Conservation (phyloP, 37 sponge, comb jelly and placozoan genomes). For the Halichondria panicea region DNA sequence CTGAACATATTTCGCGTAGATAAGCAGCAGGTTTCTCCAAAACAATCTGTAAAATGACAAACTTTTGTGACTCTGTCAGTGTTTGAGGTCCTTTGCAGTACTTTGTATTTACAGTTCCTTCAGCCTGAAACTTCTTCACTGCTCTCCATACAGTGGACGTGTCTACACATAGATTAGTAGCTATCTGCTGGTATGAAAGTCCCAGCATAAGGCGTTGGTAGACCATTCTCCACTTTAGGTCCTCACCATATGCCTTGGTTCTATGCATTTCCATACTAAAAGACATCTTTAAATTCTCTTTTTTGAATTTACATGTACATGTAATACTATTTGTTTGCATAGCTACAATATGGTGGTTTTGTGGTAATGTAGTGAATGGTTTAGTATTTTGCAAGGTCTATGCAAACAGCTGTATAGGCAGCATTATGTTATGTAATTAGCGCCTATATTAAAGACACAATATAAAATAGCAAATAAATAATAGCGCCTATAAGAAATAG, state of each 20-base stretch:
- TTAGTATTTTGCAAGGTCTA: background rate
- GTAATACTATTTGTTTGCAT: no score
- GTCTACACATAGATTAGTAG: background rate
- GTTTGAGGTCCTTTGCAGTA: background rate
- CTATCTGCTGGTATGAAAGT: background rate
- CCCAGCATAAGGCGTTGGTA: background rate
- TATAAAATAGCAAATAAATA: no score
- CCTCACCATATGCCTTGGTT: background rate
- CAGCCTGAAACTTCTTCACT: background rate
- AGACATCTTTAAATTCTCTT: background rate
- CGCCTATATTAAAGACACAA: no score
- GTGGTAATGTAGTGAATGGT: background rate
- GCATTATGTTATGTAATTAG: background rate
- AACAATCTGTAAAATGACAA: background rate
- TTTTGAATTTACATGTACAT: background rate
- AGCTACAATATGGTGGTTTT: no score
- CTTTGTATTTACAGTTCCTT: background rate
- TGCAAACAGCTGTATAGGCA: background rate
- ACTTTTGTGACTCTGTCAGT: background rate
- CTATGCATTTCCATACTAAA: background rate
- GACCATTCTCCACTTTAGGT: background rate
- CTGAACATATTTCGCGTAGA: background rate
- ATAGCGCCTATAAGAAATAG: no score
- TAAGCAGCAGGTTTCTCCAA: slow-evolving; percentile 2
- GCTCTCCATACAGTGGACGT: slow-evolving; percentile 5